A percentile compares a stretch with the other conserved stretches of the same genome.
These are phyloP conservation scores for Chionoecetes opilio DNA, from an alignment of 1,140 invertebrate species.

Conservation along the genomic window DNA sequence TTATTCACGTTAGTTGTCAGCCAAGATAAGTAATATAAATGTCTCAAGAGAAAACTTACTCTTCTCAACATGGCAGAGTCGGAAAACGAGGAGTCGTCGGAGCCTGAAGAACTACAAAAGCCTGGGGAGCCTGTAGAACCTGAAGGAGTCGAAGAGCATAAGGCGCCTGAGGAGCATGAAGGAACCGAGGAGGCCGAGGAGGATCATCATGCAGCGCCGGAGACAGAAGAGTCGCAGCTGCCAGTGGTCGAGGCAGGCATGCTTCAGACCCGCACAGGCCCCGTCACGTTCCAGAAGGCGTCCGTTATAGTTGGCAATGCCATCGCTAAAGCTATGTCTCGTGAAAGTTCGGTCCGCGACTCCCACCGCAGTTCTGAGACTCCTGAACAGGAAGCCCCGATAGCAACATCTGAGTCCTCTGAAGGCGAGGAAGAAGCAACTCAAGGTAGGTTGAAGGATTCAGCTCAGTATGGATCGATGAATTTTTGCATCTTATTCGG, in stretches of 20 bases:
- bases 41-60: neutral
- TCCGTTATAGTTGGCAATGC: constrained; percentile 78
- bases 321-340: constrained; percentile 80
- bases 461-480: neutral
- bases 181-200: neutral
- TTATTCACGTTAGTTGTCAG: neutral
- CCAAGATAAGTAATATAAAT: neutral
- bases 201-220: neutral
- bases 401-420: constrained; percentile 68
- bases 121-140: neutral
- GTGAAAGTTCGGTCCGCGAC: constrained; percentile 75
- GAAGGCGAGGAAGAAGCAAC: constrained; percentile 63
- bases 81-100: neutral
- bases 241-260: constrained; percentile 54
- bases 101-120: neutral
- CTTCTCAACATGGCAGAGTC: constrained; percentile 39
- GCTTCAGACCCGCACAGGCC: constrained; percentile 70
- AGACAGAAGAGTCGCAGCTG: neutral
- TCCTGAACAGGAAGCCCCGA: constrained; percentile 65
- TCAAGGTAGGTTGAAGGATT: constrained; percentile 25
- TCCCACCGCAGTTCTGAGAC: constrained; percentile 62
- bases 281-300: constrained; percentile 79
- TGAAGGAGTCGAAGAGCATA: neutral
- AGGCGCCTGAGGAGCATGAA: neutral
- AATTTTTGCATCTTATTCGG: too few relatives aligned